Conservation (phyloP, 2,888 invertebrate species). For the Plebejus anna region DNA sequence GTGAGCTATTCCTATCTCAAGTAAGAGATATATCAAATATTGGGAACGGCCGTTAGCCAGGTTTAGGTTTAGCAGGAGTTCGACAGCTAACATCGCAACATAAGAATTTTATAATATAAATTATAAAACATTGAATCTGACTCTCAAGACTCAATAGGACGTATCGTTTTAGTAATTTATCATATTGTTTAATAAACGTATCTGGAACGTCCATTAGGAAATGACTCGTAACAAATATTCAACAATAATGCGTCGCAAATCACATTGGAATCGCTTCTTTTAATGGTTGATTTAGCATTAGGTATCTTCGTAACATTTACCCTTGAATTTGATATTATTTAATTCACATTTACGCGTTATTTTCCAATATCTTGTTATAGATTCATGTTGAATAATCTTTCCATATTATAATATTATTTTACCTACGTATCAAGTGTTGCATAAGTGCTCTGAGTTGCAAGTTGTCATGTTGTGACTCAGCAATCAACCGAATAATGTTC, state of each 20-base stretch:
- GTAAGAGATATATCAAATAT: no score
- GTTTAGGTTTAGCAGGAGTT: no score
- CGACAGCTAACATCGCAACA: no score
- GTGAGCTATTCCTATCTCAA: no score
- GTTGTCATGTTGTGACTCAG: background rate
- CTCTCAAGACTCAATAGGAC: background rate
- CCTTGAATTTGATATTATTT: background rate
- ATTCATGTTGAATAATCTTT: background rate
- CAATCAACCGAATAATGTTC: background rate
- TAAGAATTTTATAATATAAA: no score
- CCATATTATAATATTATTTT: background rate
- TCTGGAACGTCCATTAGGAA: background rate
- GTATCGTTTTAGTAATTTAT: background rate
- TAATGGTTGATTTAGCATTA: slow-evolving; percentile 6
- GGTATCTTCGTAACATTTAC: slow-evolving; percentile 1
- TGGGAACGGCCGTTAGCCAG: no score
- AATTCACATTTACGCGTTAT: background rate
- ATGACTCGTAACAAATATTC: slow-evolving; percentile 2
- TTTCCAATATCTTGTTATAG: background rate
- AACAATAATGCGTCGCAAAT: slow-evolving; percentile 9
- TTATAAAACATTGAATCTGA: background rate
- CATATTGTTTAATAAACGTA: background rate
- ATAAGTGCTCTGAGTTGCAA: background rate
- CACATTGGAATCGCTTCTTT: background rate
- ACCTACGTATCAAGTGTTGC: background rate